Percentiles rank a stretch among this genome's conserved stretches.
Conservation (phyloP, 2,113 vertebrate genomes). For the Asarcornis scutulata region DNA sequence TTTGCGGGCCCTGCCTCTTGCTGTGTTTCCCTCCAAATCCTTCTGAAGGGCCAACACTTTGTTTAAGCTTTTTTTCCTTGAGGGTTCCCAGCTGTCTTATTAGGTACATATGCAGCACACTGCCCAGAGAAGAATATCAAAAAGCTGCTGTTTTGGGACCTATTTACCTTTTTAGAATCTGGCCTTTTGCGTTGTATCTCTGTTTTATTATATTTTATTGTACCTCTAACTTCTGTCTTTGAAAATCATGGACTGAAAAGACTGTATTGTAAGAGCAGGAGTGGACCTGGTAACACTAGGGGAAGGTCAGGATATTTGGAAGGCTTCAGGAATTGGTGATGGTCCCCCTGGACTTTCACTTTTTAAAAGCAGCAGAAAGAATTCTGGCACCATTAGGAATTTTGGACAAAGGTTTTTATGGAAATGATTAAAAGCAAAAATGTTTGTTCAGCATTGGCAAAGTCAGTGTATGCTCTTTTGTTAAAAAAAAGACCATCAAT, state of each 20-base stretch:
- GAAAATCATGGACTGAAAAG: background rate
- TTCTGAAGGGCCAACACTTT: background rate
- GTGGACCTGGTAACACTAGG: background rate
- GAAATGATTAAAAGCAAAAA: background rate
- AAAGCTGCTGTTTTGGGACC: background rate
- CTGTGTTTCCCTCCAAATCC: background rate
- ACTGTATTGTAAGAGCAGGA: background rate
- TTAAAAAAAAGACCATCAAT: background rate
- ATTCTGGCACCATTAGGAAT: accelerated
- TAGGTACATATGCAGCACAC: background rate
- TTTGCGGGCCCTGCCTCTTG: background rate
- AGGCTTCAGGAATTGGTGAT: background rate
- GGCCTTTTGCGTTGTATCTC: background rate
- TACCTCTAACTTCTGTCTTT: background rate
- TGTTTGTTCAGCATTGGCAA: background rate
- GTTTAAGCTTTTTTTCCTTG: background rate
- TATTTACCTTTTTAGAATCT: background rate
- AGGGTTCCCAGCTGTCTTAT: background rate
- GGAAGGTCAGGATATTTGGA: background rate
- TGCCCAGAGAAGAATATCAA: background rate
- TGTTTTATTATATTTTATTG: background rate
- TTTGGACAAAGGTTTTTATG: background rate
- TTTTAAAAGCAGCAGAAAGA: background rate
- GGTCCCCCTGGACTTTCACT: background rate
- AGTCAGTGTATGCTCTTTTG: background rate